phyloP scores from a whole-genome alignment of 2,113 vertebrate species.

The Neolamprologus tretocephalus region DNA sequence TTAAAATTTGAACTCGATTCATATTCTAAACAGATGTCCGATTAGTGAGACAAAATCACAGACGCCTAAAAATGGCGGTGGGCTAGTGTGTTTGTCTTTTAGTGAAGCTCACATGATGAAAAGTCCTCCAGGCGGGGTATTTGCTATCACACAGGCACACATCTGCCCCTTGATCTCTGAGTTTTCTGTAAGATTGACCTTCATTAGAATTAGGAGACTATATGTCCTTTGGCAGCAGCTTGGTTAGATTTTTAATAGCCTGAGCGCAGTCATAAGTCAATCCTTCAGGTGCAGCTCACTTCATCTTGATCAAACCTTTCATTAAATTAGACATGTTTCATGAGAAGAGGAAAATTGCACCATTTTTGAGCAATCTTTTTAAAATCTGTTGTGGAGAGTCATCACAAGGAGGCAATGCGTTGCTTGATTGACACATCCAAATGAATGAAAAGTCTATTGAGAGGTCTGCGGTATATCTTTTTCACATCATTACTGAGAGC shows the following conservation, averaged over 20 bases:
- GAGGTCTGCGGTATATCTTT: conserved; percentile 40
- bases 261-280: background rate
- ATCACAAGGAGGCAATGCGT: background rate
- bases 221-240: background rate
- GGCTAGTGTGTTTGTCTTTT: background rate
- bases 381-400: background rate
- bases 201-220: background rate
- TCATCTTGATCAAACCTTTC: conserved; percentile 13
- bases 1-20: background rate
- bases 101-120: background rate
- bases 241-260: background rate
- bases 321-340: conserved; percentile 12
- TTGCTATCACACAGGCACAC: background rate
- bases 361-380: background rate
- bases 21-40: background rate
- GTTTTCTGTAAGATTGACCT: background rate
- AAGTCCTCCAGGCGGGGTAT: background rate
- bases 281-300: background rate
- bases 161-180: background rate
- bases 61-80: background rate
- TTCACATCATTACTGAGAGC: conserved; percentile 60
- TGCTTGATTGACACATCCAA: conserved; percentile 50
- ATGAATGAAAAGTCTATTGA: conserved; percentile 27
- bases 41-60: background rate
- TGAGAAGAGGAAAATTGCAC: background rate